These are phyloP conservation scores for Petrocephalus zakoni DNA, from an alignment of 2,113 vertebrate species.

Conservation along the genomic window DNA sequence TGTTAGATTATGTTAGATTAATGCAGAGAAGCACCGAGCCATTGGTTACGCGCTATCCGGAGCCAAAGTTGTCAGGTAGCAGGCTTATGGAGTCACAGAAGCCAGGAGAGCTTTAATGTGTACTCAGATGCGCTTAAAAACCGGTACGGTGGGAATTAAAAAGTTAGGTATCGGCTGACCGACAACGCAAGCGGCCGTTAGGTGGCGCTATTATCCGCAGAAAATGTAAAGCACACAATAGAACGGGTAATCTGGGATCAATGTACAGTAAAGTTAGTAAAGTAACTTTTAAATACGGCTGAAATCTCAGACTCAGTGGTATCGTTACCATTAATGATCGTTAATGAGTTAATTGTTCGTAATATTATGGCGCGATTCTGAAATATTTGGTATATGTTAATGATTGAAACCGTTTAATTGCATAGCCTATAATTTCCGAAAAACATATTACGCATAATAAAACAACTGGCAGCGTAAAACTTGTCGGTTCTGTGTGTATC, in stretches of 20 bases:
- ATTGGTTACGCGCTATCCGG: not conserved
- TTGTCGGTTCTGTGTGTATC: not conserved
- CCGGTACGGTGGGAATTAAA: not conserved
- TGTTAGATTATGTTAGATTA: not conserved
- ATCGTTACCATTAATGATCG: not conserved
- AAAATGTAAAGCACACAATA: not conserved
- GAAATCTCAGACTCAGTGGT: not conserved
- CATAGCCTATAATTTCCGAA: not conserved
- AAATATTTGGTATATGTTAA: not conserved
- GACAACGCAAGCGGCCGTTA: not conserved
- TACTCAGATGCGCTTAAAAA: not conserved
- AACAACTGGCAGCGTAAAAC: not conserved
- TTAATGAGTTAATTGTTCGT: not conserved
- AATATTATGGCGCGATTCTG: not conserved
- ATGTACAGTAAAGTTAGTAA: not conserved
- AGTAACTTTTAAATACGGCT: not conserved
- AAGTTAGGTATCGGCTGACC: not conserved
- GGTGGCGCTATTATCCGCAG: not conserved
- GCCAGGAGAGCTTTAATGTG: not conserved
- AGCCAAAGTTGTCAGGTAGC: not conserved
- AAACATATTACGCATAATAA: not conserved
- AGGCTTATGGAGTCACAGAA: not conserved
- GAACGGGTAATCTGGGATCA: not conserved
- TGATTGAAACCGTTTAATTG: not conserved
- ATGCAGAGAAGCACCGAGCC: not conserved